Evolutionary conservation across 2,888 invertebrate genomes (phyloP).

Genomic region (Apotomis betuletana): DNA sequence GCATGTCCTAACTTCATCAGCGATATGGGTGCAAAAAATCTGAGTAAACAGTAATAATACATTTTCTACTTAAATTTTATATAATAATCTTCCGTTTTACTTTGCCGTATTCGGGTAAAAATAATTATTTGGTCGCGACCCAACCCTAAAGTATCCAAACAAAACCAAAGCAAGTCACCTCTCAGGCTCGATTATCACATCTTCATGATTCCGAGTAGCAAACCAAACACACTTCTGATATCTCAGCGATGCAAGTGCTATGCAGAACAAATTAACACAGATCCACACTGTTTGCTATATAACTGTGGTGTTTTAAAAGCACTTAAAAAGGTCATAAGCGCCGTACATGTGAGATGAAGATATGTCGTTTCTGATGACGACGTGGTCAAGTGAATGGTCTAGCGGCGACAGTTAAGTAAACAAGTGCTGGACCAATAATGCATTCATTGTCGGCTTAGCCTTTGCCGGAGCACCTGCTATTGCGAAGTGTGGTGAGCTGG

Average conservation of each 20-base stretch:
- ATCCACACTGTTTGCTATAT: constrained; percentile 73
- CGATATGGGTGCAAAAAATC: no score
- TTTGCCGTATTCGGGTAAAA: no score
- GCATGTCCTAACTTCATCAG: no score
- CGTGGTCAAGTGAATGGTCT: constrained; percentile 73
- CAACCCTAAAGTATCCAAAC: constrained; percentile 15
- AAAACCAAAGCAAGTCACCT: constrained; percentile 49
- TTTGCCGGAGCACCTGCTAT: constrained; percentile 68
- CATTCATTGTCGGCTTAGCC: constrained; percentile 72
- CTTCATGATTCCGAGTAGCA: constrained; percentile 37
- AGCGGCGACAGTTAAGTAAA: constrained; percentile 77
- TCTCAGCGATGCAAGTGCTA: constrained; percentile 65
- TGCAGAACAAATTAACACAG: constrained; percentile 79
- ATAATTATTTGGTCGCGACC: background rate
- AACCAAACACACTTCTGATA: constrained; percentile 55
- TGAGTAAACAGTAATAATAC: no score
- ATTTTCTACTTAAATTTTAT: no score
- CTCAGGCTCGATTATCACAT: constrained; percentile 29
- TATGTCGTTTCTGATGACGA: constrained; percentile 3
- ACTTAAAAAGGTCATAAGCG: constrained; percentile 18
- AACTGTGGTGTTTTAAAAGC: constrained; percentile 64
- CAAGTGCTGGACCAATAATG: constrained; percentile 76
- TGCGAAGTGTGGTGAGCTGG: constrained; percentile 52
- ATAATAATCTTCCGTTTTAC: no score
- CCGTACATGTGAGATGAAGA: background rate